phyloP scores from a whole-genome alignment of 2,888 invertebrate genomes.

The Acanthosepion pharaonis region DNA sequence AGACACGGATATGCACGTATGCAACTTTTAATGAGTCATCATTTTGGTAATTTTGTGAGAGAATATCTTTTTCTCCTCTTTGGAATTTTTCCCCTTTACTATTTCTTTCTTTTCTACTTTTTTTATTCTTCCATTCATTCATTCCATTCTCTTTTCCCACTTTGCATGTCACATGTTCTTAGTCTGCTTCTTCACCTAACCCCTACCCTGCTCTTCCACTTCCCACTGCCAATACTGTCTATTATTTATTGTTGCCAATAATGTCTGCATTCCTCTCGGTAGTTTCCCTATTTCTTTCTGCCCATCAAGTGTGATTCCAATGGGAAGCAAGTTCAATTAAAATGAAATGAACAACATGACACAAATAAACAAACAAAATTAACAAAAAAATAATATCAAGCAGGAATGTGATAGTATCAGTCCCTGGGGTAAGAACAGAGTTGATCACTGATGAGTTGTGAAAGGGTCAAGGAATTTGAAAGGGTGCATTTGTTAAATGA shows the following conservation, averaged over 20 bases:
- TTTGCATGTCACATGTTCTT: too few species aligned
- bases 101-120: neutral
- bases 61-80: too few species aligned
- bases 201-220: neutral
- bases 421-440: too few species aligned
- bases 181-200: neutral
- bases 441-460: too few species aligned
- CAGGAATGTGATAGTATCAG: too few species aligned
- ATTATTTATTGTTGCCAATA: conserved; percentile 3
- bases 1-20: too few species aligned
- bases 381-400: too few species aligned
- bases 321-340: neutral
- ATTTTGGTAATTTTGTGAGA: too few species aligned
- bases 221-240: neutral
- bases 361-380: neutral
- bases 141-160: neutral
- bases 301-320: neutral
- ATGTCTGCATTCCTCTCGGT: neutral
- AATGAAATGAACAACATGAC: neutral
- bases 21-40: too few species aligned
- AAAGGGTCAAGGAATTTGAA: too few species aligned
- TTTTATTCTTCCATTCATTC: neutral
- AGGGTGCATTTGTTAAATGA: too few species aligned
- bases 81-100: neutral
- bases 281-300: neutral